Evolutionary conservation across 2,888 invertebrate species (phyloP), one percentile per base, ranked within the genome.

Genomic region (Metopia argyrocephala): DNA sequence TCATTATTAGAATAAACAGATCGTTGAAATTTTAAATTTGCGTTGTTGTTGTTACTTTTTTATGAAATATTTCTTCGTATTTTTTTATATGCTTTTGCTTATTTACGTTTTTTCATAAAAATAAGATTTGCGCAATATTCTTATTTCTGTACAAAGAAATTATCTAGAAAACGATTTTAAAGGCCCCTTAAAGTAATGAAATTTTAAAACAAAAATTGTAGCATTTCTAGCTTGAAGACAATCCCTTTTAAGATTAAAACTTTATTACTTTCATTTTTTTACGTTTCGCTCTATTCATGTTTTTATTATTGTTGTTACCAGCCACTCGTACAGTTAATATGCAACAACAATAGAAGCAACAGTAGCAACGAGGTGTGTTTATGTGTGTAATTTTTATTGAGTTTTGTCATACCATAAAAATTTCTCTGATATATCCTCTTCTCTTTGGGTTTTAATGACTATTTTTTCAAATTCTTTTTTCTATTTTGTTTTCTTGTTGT

Each of bases 321-420:
- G 15, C 38, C 38, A 12, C 15, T 38, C 38, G 15, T 12, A 15
- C 38, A 38, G 38, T 38, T 15, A n/a, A n/a, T n/a, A n/a, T n/a
- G n/a, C n/a, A n/a, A n/a, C n/a, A 25, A 23, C 5, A 66, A 61
- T 31, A 25, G 23, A 18, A 65, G 23, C 71, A 70, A n/a, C 27
- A 38, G 48, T 15, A 46, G 25, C 52, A 28, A 69, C 76, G 52
- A 71, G 46, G 59, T 82, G 50, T 45, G 27, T 69, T 27, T 56
- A 5, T 23, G 5, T 59, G 18, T 48, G 18, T 48, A 21, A 45
- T 23, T 38, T 68, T 74, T 76, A 64, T 71, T 74, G 59, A 54
- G 65, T 61, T 74, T 65, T 79, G 56, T 70, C 69, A 78, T 75
- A 66, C 65, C 61, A 78, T 75, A 54, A 68, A 69, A 61, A 28